These are phyloP conservation scores for Lepus americanus DNA, from an alignment of 2,113 vertebrate species.

Conservation along the genomic window DNA sequence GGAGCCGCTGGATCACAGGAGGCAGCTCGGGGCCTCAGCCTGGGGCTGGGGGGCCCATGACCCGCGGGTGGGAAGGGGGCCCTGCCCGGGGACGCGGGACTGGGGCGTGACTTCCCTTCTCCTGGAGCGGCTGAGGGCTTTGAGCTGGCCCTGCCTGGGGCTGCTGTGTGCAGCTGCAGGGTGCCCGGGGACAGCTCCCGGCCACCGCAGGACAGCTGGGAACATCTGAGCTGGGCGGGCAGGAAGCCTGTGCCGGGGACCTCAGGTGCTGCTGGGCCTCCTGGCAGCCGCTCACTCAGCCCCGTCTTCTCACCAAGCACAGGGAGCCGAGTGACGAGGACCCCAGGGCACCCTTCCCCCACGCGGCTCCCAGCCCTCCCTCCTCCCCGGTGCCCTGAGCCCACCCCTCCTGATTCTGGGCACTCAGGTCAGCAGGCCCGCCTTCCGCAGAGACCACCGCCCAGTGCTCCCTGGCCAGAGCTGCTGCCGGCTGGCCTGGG, in stretches of 20 bases:
- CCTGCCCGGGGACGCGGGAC: rapidly evolving
- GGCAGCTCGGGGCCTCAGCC: not conserved
- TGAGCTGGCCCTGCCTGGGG: not conserved
- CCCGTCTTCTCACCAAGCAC: not conserved
- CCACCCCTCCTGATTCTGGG: rapidly evolving
- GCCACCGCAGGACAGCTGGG: not conserved
- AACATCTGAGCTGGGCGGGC: too few relatives aligned
- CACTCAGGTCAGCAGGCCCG: not conserved
- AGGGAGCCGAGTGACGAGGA: rapidly evolving
- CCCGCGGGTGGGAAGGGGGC: too few relatives aligned
- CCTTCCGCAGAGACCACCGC: not conserved
- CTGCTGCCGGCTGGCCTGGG: not conserved
- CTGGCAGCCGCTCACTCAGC: rapidly evolving
- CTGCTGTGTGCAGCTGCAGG: not conserved
- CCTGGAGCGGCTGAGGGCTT: not conserved
- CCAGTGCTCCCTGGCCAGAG: not conserved
- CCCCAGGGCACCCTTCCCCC: too few relatives aligned
- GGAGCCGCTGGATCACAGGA: too few relatives aligned
- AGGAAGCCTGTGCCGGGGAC: not conserved
- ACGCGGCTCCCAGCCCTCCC: too few relatives aligned
- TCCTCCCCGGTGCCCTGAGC: too few relatives aligned
- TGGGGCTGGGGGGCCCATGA: too few relatives aligned
- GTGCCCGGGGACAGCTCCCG: rapidly evolving
- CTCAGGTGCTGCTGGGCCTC: rapidly evolving
- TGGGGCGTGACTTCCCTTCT: rapidly evolving